A percentile compares a stretch with the other conserved stretches of the same genome.
Evolutionary conservation across 2,888 invertebrate genomes (phyloP).

Genomic region (Copidosoma aretas): DNA sequence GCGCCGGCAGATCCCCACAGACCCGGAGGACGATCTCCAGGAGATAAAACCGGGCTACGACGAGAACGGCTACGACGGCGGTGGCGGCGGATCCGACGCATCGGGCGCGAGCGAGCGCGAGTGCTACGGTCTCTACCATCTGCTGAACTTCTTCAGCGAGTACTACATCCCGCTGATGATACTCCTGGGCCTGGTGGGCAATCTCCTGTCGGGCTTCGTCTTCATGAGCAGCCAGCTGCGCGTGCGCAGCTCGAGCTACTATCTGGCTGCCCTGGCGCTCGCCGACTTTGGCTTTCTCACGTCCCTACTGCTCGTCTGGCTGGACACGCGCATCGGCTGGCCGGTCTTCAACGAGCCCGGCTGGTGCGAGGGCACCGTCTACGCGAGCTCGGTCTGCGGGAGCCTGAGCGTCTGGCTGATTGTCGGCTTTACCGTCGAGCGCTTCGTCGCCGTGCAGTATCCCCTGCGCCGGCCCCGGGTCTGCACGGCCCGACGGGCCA

Average conservation of each 20-base stretch:
- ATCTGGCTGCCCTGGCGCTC: conserved; percentile 69
- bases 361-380: conserved; percentile 68
- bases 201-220: conserved; percentile 68
- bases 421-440: conserved; percentile 74
- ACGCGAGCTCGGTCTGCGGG: conserved; percentile 67
- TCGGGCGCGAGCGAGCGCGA: conserved; percentile 46
- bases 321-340: conserved; percentile 64
- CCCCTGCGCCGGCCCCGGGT: conserved; percentile 68
- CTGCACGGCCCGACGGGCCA: conserved; percentile 69
- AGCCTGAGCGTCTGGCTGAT: conserved; percentile 74
- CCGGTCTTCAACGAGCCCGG: conserved; percentile 66
- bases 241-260: conserved; percentile 70
- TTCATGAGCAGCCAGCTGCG: conserved; percentile 69
- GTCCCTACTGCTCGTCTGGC: conserved; percentile 66
- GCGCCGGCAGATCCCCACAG: not conserved
- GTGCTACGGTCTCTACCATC: conserved; percentile 53
- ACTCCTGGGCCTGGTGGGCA: conserved; percentile 68
- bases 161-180: conserved; percentile 70
- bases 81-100: conserved; percentile 43
- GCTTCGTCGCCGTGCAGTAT: conserved; percentile 73
- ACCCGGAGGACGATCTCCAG: conserved; percentile 6
- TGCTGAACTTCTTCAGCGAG: conserved; percentile 64
- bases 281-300: conserved; percentile 70
- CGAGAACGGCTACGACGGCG: not conserved
- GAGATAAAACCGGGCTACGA: conserved; percentile 29